Evolutionary conservation across 2,797 vertebrate genomes (phyloP), one percentile per base, ranked within the genome.

Genomic region (Ibycter americanus): DNA sequence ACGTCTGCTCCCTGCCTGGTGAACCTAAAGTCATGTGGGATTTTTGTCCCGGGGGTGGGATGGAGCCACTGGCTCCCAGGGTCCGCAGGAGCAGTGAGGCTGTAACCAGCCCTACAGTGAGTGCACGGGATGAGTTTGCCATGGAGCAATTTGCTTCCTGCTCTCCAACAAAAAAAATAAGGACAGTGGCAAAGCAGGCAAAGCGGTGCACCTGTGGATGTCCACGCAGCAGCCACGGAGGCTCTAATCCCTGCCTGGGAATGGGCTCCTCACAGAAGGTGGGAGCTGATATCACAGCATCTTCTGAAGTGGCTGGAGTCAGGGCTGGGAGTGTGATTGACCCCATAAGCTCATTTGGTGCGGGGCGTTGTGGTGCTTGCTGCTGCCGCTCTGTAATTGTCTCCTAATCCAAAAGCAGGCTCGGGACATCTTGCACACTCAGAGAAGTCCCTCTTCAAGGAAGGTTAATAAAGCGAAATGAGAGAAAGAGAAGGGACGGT

Each of bases 171-270:
- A 46, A 15, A 25, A 49, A 74, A n/a, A n/a, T 49, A 11, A 17
- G 38, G 58, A 42, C 16, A 22, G 61, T 25, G 20, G 17, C 46
- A 49, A 73, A 46, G 55, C 22, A 40, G 62, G n/a, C 8, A 22
- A 46, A 55, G 46, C 36, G 17, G 32, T 1, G 9, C 0, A 3
- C 31, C 44, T 68, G 25, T 8, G 2, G 63, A 47, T 1, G 1
- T 81, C 34, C 47, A 31, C 0, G 1, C 40, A 36, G 56, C 27
- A 16, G 27, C 46, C 4, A 0, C 2, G 0, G 9, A 26, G 34
- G 23, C 55, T 78, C 47, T 46, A 74, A 88, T 72, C 59, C 49
- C 65, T 63, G 47, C 71, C 52, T 44, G 51, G 36, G 65, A 81
- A 61, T 0, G 1, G 58, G 40, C 15, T 67, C 51, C 59, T 59